Conservation (phyloP, 2,113 vertebrate species). For the Lepus europaeus region DNA sequence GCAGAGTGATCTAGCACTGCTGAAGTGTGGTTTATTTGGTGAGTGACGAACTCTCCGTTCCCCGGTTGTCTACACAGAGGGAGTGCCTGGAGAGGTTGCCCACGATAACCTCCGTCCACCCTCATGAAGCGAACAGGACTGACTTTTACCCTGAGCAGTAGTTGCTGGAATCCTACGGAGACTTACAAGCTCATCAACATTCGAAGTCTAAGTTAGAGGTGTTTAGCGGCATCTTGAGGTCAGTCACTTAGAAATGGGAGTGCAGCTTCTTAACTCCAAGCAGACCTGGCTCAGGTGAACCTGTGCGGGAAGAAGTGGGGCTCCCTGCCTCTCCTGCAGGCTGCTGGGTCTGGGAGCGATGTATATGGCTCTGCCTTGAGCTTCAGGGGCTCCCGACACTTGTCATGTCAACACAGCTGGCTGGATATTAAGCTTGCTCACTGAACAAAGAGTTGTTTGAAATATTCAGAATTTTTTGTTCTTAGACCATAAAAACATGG, state of each 20-base stretch:
- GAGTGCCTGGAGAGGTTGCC: background rate
- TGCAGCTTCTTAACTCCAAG: background rate
- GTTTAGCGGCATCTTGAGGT: background rate
- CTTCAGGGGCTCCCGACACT: background rate
- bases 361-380: background rate
- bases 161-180: background rate
- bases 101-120: constrained; percentile 13
- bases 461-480: background rate
- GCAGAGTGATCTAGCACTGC: background rate
- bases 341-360: background rate
- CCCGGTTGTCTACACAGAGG: background rate
- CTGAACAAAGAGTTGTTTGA: constrained; percentile 62
- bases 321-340: background rate
- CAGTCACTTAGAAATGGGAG: background rate
- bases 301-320: background rate
- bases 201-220: constrained; percentile 39
- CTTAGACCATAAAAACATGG: constrained; percentile 58
- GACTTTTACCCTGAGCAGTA: background rate
- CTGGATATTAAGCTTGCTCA: background rate
- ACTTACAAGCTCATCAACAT: background rate
- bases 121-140: background rate
- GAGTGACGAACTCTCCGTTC: constrained; percentile 1
- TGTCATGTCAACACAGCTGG: constrained; percentile 21
- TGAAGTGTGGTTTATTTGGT: constrained; percentile 17
- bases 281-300: background rate